These are phyloP conservation scores for Sorex maritimensis DNA, from an alignment of 2,797 vertebrate genomes.

Conservation along the genomic window DNA sequence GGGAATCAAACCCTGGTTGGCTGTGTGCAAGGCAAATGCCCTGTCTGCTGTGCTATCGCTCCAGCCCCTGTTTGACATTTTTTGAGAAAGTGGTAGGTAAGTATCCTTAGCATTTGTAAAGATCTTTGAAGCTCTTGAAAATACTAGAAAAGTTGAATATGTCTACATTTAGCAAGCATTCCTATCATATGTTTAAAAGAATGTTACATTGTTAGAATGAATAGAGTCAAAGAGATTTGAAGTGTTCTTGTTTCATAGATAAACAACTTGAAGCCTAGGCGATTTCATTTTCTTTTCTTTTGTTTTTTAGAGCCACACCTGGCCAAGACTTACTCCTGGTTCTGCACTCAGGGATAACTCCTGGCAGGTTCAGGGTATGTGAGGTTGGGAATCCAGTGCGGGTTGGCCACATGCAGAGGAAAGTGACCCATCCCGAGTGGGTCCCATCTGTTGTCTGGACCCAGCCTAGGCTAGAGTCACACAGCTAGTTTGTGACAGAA, in stretches of 20 bases:
- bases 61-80: not conserved
- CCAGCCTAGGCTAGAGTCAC: not conserved
- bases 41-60: too few species aligned
- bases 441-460: too few species aligned
- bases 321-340: too few species aligned
- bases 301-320: too few species aligned
- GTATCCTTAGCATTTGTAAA: constrained; percentile 58
- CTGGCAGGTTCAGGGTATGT: too few species aligned
- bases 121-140: constrained; percentile 65
- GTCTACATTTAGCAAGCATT: constrained; percentile 59
- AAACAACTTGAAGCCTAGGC: constrained; percentile 46
- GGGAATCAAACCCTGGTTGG: too few species aligned
- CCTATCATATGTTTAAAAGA: constrained; percentile 59
- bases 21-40: not conserved
- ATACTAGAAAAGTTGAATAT: constrained; percentile 32
- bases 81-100: constrained; percentile 39
- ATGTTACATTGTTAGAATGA: constrained; percentile 64
- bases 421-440: too few species aligned
- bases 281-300: too few species aligned
- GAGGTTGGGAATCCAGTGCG: too few species aligned
- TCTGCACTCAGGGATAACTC: too few species aligned
- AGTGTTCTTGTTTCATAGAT: constrained; percentile 39
- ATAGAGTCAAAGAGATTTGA: constrained; percentile 36
- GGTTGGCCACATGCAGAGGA: too few species aligned
- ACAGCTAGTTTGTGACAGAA: constrained; percentile 35